A percentile compares a stretch with the other conserved stretches of the same genome.
These are phyloP conservation scores for Pantherophis vulpinus DNA, from an alignment of 2,797 vertebrate species.

Conservation along the genomic window DNA sequence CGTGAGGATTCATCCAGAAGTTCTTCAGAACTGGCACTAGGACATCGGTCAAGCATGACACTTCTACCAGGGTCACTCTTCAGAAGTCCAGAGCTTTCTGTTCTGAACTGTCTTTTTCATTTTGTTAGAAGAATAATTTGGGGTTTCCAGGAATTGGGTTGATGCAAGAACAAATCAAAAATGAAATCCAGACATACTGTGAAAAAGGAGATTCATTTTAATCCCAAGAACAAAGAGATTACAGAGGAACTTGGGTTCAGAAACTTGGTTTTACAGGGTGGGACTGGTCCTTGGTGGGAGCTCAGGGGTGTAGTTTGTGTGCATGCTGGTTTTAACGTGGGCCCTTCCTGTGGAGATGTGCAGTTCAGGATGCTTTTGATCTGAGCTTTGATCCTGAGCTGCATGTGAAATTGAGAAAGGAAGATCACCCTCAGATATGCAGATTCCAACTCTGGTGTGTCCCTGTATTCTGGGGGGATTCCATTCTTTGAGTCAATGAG, in stretches of 20 bases:
- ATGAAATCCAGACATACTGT: background rate
- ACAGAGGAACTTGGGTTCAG: background rate
- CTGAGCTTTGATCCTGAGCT: background rate
- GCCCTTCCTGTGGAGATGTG: background rate
- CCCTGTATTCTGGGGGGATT: background rate
- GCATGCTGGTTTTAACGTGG: background rate
- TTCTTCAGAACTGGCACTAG: background rate
- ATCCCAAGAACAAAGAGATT: background rate
- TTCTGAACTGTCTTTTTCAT: background rate
- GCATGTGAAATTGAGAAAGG: background rate
- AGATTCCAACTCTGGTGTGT: background rate
- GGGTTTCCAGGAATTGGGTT: background rate
- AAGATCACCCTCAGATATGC: background rate
- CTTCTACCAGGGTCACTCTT: background rate
- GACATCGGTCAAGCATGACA: background rate
- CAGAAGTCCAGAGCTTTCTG: background rate
- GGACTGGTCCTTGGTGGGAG: background rate
- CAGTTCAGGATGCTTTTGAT: background rate
- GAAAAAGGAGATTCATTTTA: background rate
- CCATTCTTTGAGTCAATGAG: background rate
- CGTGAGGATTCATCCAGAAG: background rate
- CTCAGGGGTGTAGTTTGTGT: background rate
- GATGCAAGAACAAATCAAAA: background rate
- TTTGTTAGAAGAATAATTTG: background rate
- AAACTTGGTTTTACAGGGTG: background rate